Percentiles rank a stretch among this genome's conserved stretches.
These are phyloP conservation scores for Mystacornis crossleyi DNA, from an alignment of 2,113 vertebrate species.

Conservation along the genomic window DNA sequence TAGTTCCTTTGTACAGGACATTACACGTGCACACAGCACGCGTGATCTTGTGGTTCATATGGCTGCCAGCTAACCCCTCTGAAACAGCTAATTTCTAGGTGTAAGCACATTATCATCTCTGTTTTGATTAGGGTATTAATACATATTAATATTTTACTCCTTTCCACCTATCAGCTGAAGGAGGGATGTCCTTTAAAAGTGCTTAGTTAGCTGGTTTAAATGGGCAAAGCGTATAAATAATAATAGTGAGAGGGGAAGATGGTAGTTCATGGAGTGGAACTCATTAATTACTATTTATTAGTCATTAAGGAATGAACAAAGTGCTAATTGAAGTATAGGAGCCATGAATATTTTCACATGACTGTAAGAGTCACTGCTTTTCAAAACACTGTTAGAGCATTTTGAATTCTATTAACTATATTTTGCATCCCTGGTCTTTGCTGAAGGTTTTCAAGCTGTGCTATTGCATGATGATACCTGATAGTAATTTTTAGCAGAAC, in stretches of 20 bases:
- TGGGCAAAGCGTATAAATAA: background rate
- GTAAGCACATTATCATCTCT: background rate
- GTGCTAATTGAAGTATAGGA: background rate
- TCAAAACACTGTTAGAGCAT: background rate
- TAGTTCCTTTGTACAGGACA: background rate
- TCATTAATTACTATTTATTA: constrained; percentile 46
- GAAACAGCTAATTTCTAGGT: background rate
- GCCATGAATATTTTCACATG: background rate
- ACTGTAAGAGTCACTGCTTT: background rate
- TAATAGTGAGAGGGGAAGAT: background rate
- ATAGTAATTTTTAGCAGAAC: background rate
- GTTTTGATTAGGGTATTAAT: background rate
- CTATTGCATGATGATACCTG: background rate
- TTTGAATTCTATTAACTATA: background rate
- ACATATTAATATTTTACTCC: background rate
- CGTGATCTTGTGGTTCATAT: accelerated
- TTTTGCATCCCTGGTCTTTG: background rate
- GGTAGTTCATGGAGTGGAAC: constrained; percentile 4
- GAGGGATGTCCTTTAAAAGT: background rate
- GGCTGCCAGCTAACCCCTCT: background rate
- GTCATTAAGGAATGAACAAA: background rate
- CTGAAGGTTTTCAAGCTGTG: background rate
- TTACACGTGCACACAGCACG: accelerated
- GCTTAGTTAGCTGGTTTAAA: background rate
- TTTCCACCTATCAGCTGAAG: background rate